Conservation (phyloP, 1,140 invertebrate species). For the Eurosta solidaginis region DNA sequence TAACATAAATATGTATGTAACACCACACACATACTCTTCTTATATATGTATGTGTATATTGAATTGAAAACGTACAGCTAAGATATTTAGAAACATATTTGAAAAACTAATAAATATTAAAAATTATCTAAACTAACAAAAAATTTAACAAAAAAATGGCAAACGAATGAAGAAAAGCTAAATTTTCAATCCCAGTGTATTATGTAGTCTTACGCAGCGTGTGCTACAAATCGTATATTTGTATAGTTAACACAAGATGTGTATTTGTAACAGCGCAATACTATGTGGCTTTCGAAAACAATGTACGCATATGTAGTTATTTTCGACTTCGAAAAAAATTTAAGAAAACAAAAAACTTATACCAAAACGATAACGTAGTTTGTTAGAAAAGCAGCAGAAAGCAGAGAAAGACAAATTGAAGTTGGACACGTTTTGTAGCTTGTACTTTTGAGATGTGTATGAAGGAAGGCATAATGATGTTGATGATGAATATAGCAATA, state of each 20-base stretch:
- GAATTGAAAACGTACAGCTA: conserved; percentile 20
- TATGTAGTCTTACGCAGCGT: not conserved
- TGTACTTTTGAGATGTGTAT: not conserved
- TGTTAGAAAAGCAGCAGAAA: conserved; percentile 2
- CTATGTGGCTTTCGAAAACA: conserved; percentile 17
- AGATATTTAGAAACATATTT: not conserved
- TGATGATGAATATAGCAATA: not conserved
- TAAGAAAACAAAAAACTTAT: not conserved
- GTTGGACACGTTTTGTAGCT: conserved; percentile 15
- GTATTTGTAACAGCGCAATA: conserved; percentile 7
- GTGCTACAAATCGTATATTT: conserved; percentile 13
- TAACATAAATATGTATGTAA: not conserved
- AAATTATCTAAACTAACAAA: not conserved
- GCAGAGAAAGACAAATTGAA: conserved; percentile 25
- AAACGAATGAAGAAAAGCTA: not conserved
- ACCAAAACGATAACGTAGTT: conserved; percentile 22
- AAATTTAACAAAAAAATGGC: not conserved
- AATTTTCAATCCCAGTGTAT: conserved; percentile 19
- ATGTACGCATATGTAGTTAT: conserved; percentile 12
- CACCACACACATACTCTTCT: not conserved
- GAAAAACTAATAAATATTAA: not conserved
- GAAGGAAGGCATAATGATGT: not conserved
- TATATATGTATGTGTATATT: conserved; percentile 6
- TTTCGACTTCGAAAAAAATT: conserved; percentile 15
- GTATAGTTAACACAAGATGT: not conserved